Evolutionary conservation across 2,113 vertebrate species (phyloP), one percentile per base, ranked within the genome.

Genomic region (Emydocephalus ijimae): DNA sequence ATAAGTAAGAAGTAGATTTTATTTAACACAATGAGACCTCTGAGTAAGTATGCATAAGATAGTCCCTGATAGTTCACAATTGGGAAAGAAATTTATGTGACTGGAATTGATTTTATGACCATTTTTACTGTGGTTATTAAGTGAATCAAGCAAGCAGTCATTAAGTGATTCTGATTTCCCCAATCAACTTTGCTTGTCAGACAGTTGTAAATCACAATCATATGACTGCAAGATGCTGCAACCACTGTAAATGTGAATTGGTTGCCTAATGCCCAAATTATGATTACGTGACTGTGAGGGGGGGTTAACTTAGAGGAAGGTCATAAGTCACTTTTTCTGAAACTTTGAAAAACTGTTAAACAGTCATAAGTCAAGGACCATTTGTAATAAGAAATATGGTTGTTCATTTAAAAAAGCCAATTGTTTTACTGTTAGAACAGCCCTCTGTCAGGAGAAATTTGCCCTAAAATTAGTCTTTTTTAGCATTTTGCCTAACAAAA

Each of bases 381-480:
- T 69, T 29, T 69, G 64, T 69, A 34, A 69, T 43, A 43, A 81
- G 34, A 43, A 81, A 81, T 39, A 81, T 8, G 18, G 20, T 86
- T 20, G 3, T 24, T 23, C 39, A 45, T 59, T 59, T 8, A 61
- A 48, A 39, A 74, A 43, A 18, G 4, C 6, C 21, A 43, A 43
- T 61, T 56, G 7, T 54, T 88, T n/a, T 64, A 64, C 20, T 74
- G 5, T 74, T 88, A 74, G 87, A 45, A 43, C 23, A 56, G 2
- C 6, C 1, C 15, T 81, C 50, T 56, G 23, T n/a, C 87, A 45
- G 3, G 50, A 91, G 29, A 87, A 88, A 69, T 55, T 12, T 43
- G 7, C 21, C 21, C 7, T 74, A 94, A 91, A 23, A 93, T n/a
- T 93, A 1, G 86, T 86, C 90, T 89, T 89, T 92, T 89, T 81